Conservation (phyloP, 53 echinoderm and acorn worm genomes). For the Astropecten irregularis region DNA sequence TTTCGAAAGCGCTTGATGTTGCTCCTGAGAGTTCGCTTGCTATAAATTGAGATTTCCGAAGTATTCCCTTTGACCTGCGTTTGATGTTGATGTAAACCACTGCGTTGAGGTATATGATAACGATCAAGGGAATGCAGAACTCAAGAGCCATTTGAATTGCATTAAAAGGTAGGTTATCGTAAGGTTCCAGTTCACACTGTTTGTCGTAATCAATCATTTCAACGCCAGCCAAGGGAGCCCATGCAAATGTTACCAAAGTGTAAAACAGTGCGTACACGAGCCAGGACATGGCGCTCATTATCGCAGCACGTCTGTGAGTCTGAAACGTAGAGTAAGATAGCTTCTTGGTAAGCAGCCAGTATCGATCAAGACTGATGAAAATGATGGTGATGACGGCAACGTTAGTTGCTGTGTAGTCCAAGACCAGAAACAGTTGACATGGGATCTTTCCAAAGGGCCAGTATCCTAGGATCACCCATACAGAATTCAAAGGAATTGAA, state of each 20-base stretch:
- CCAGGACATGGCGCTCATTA: slow-evolving; percentile 57
- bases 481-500: slow-evolving; percentile 66
- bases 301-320: slow-evolving; percentile 42
- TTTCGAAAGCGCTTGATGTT: too few relatives aligned
- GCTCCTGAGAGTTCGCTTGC: too few relatives aligned
- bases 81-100: slow-evolving; percentile 75
- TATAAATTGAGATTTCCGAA: slow-evolving; percentile 24
- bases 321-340: slow-evolving; percentile 74
- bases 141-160: slow-evolving; percentile 55
- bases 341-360: slow-evolving; percentile 88
- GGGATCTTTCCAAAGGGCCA: slow-evolving; percentile 39
- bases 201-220: slow-evolving; percentile 58
- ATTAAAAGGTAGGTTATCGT: slow-evolving; percentile 33
- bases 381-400: slow-evolving; percentile 73
- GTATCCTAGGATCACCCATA: slow-evolving; percentile 56
- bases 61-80: slow-evolving; percentile 63
- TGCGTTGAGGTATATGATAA: slow-evolving; percentile 61
- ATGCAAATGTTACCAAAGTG: slow-evolving; percentile 56
- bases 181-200: slow-evolving; percentile 77
- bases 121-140: slow-evolving; percentile 68
- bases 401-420: slow-evolving; percentile 68
- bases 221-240: too few relatives aligned
- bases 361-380: slow-evolving; percentile 82
- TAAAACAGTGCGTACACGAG: slow-evolving; percentile 46
- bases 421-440: slow-evolving; percentile 62